Percentiles rank a stretch among this genome's conserved stretches.
Evolutionary conservation across 2,113 vertebrate species (phyloP).

Genomic region (Muscicapa adusta): DNA sequence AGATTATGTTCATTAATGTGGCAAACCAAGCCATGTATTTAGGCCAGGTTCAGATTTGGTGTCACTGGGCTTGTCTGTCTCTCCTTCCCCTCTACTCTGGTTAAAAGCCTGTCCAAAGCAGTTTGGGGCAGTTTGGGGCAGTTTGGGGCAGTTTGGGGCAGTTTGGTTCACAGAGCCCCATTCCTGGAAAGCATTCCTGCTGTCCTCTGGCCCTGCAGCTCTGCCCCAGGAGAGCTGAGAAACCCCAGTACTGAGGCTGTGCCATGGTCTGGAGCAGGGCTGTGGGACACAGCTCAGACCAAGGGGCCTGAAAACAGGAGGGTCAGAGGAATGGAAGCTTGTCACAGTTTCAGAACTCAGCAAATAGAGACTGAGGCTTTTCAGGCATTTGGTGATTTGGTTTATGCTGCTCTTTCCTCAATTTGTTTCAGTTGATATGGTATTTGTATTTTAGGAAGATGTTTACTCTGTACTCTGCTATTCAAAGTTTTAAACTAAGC

Average conservation of each 20-base stretch:
- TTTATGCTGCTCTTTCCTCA: neutral
- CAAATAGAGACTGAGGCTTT: neutral
- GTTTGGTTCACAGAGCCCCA: neutral
- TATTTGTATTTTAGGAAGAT: neutral
- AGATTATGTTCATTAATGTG: neutral
- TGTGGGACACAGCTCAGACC: neutral
- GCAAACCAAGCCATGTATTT: neutral
- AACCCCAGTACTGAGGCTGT: accelerated
- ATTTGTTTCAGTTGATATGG: neutral
- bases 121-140: neutral
- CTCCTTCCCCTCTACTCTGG: neutral
- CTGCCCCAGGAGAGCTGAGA: neutral
- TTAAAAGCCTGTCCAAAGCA: neutral
- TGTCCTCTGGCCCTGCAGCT: no score
- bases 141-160: neutral
- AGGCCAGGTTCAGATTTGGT: neutral
- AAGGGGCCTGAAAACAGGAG: neutral
- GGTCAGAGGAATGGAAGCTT: neutral
- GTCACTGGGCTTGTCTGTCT: neutral
- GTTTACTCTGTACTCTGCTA: neutral
- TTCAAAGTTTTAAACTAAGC: neutral
- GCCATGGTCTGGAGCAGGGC: neutral
- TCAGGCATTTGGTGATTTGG: neutral
- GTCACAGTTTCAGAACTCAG: neutral
- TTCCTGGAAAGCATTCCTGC: neutral